Evolutionary conservation across 2,113 vertebrate species (phyloP).

Genomic region (Oxygymnocypris stewartii): DNA sequence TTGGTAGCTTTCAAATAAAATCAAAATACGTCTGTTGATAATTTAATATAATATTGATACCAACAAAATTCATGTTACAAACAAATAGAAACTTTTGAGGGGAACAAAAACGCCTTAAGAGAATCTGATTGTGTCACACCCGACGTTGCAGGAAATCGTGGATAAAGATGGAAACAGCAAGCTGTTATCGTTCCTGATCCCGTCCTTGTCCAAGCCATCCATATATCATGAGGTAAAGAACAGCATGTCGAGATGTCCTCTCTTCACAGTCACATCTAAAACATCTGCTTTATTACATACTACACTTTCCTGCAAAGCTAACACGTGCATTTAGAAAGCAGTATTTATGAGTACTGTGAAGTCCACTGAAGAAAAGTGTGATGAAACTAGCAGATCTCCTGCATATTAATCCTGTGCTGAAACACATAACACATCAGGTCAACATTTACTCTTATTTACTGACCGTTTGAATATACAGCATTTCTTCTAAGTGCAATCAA

Average conservation of each 20-base stretch:
- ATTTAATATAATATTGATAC: no score
- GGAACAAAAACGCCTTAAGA: not conserved
- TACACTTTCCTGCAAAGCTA: no score
- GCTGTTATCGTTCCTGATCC: slow-evolving; percentile 95
- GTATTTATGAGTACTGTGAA: not conserved
- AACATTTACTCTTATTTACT: no score
- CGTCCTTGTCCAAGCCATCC: slow-evolving; percentile 95
- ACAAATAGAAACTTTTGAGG: no score
- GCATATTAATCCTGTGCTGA: not conserved
- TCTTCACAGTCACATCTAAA: not conserved
- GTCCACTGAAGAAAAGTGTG: not conserved
- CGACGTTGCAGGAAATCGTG: slow-evolving; percentile 86
- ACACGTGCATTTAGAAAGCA: not conserved
- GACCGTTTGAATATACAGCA: no score
- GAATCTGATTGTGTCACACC: not conserved
- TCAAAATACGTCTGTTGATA: no score
- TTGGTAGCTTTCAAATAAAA: no score
- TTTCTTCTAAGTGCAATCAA: no score
- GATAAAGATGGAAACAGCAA: slow-evolving; percentile 98
- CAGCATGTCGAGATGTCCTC: no score
- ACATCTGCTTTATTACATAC: not conserved
- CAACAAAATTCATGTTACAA: no score
- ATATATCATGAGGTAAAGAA: slow-evolving; percentile 95
- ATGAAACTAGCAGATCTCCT: not conserved
- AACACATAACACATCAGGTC: no score